These are phyloP conservation scores for Gymnarchus niloticus DNA, from an alignment of 2,113 vertebrate species.

Conservation along the genomic window DNA sequence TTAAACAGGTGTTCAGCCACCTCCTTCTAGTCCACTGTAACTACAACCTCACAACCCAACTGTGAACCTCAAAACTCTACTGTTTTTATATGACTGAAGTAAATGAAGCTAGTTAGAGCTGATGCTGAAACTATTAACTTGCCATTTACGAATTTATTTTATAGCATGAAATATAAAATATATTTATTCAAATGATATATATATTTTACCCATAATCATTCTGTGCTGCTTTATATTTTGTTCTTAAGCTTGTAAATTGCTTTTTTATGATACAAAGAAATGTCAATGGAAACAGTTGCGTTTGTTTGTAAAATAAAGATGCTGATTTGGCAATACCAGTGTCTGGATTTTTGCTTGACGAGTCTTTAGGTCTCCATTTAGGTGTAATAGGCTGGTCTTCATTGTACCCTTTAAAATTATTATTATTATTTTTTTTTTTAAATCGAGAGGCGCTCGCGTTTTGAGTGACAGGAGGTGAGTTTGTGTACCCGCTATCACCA, in stretches of 20 bases:
- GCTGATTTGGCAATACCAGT: slow-evolving; percentile 80
- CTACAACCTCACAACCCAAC: slow-evolving; percentile 82
- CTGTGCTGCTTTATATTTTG: slow-evolving; percentile 71
- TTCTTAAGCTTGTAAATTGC: slow-evolving; percentile 98
- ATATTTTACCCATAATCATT: slow-evolving; percentile 99
- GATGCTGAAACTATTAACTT: slow-evolving; percentile 91
- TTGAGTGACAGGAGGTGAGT: neutral
- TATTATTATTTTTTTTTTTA: too few species aligned
- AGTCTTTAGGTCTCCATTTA: slow-evolving; percentile 17
- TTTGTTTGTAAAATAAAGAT: slow-evolving; percentile 99
- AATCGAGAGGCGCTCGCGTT: neutral
- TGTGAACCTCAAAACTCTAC: slow-evolving; percentile 97
- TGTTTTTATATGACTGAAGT: slow-evolving; percentile 92
- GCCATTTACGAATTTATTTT: slow-evolving; percentile 98
- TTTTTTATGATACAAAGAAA: slow-evolving; percentile 95
- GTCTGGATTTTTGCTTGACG: slow-evolving; percentile 30
- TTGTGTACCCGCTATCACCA: neutral
- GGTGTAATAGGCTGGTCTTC: too few species aligned
- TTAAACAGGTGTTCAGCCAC: slow-evolving; percentile 40
- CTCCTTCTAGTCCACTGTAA: slow-evolving; percentile 62
- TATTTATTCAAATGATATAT: slow-evolving; percentile 99
- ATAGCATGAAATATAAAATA: slow-evolving; percentile 93
- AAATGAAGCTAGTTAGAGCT: slow-evolving; percentile 98
- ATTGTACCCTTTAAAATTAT: neutral
- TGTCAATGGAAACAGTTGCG: slow-evolving; percentile 85